phyloP scores from a whole-genome alignment of 2,797 vertebrate genomes.

The Zalophus californianus region DNA sequence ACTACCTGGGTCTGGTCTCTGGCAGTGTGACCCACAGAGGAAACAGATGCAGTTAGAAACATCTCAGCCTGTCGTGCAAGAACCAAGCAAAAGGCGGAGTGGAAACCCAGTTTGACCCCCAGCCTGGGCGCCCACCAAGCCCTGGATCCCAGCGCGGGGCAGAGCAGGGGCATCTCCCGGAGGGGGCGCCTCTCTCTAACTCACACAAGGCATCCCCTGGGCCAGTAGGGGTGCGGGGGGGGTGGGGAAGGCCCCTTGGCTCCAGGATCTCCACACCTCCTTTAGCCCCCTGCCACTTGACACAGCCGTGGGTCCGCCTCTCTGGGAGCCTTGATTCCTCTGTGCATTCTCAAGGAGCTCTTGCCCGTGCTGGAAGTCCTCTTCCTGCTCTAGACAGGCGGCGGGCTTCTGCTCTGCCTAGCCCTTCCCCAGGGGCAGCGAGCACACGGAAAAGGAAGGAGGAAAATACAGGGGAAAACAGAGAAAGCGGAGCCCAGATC shows the following conservation, averaged over 20 bases:
- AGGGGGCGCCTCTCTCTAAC: not conserved
- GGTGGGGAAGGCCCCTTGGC: no score
- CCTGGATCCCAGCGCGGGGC: not conserved
- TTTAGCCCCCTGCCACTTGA: not conserved
- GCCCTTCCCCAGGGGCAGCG: not conserved
- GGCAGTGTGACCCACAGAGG: not conserved
- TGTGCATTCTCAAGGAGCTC: not conserved
- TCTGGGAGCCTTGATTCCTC: not conserved
- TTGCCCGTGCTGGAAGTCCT: not conserved
- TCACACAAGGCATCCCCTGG: not conserved
- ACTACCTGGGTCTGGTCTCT: not conserved
- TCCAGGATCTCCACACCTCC: not conserved
- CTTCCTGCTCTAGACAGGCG: no score
- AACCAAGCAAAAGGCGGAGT: not conserved
- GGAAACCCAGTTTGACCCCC: not conserved
- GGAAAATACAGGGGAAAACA: not conserved
- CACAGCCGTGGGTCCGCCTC: not conserved
- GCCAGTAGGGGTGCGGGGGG: not conserved
- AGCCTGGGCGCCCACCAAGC: accelerated
- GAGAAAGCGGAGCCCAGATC: not conserved
- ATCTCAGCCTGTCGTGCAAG: not conserved
- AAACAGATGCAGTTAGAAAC: not conserved
- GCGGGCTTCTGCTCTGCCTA: accelerated
- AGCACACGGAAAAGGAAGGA: not conserved
- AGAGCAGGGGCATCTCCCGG: not conserved